Evolutionary conservation across 2,113 vertebrate species (phyloP).

Genomic region (Dromiciops gliroides): DNA sequence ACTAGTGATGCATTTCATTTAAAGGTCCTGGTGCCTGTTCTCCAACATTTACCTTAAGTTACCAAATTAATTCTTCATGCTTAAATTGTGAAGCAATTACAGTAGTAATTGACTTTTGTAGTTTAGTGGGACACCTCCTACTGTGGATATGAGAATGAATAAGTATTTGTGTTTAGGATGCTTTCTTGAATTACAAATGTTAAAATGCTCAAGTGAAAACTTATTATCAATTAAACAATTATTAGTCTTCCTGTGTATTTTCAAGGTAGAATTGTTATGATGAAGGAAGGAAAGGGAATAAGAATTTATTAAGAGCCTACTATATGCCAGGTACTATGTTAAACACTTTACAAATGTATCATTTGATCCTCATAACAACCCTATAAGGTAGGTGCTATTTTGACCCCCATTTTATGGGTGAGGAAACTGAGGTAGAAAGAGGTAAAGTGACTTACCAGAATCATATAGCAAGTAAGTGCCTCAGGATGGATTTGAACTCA

Average conservation of each 20-base stretch:
- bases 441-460: not conserved
- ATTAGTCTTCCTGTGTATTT: constrained; percentile 17
- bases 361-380: not conserved
- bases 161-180: constrained; percentile 32
- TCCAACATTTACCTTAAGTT: constrained; percentile 58
- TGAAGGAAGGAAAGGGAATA: not conserved
- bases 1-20: constrained; percentile 15
- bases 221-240: not conserved
- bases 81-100: constrained; percentile 36
- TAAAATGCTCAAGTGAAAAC: constrained; percentile 24
- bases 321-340: not conserved
- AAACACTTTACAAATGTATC: not conserved
- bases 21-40: constrained; percentile 35
- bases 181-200: constrained; percentile 45
- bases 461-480: not conserved
- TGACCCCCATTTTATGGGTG: not conserved
- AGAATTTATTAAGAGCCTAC: not conserved
- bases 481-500: no score
- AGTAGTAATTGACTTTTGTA: constrained; percentile 47
- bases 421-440: not conserved
- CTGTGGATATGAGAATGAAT: constrained; percentile 28
- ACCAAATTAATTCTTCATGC: constrained; percentile 56
- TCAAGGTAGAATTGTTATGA: constrained; percentile 7
- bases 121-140: constrained; percentile 36
- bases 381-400: not conserved